A percentile compares a stretch with the other conserved stretches of the same genome.
Evolutionary conservation across 2,888 invertebrate species (phyloP).

Genomic region (Epistrophella euchroma): DNA sequence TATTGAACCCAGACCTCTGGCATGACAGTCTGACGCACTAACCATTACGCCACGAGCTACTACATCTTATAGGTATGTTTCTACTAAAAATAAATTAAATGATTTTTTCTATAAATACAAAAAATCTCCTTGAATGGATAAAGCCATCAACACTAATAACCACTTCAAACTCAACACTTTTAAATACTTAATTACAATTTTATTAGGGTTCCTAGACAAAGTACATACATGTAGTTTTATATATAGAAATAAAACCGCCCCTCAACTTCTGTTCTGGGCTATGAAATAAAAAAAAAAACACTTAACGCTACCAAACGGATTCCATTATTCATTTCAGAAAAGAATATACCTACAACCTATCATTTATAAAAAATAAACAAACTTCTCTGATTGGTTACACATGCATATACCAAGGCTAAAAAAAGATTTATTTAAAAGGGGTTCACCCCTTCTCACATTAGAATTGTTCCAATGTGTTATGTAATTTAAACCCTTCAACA

Average conservation of each 20-base stretch:
- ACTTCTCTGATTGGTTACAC: conserved; percentile 62
- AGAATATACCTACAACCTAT: not conserved
- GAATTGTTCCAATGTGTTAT: conserved; percentile 52
- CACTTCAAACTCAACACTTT: conserved; percentile 74
- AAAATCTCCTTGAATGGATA: not conserved
- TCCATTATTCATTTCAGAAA: conserved; percentile 51
- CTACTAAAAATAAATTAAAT: not conserved
- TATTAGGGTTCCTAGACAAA: conserved; percentile 54
- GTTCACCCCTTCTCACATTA: conserved; percentile 50
- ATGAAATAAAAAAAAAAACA: conserved; percentile 40
- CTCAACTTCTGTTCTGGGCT: conserved; percentile 20
- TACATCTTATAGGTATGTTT: too few relatives aligned
- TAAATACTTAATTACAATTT: conserved; percentile 68
- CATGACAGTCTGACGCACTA: too few relatives aligned
- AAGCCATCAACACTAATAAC: conserved; percentile 57
- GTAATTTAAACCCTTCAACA: conserved; percentile 69
- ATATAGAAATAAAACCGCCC: conserved; percentile 43
- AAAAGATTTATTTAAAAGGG: conserved; percentile 28
- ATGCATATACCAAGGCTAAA: conserved; percentile 4
- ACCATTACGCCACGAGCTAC: too few relatives aligned
- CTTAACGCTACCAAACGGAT: conserved; percentile 60
- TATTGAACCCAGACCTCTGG: too few relatives aligned
- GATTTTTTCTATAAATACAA: not conserved
- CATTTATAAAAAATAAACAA: conserved; percentile 36
- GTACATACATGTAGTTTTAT: conserved; percentile 1